Base-by-base conservation (phyloP, 2,888 invertebrate genomes). In the Habrosyne pyritoides region DNA sequence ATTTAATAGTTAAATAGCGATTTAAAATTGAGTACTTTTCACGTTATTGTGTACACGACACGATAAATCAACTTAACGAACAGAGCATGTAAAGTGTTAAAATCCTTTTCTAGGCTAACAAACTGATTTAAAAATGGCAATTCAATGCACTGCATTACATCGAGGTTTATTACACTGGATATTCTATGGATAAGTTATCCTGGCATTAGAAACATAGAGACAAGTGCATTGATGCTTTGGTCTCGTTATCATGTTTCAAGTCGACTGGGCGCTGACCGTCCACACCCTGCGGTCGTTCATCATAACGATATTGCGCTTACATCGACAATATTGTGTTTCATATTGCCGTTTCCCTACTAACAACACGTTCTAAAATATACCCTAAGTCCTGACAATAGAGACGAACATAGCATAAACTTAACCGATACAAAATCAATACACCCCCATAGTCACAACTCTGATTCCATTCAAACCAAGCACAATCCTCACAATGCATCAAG, bases 241-340 rank as follows among this genome's bases (percentile, higher is more conserved):
- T 60, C 52, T 57, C 62, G 77, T 90, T 92, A 91, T 91, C 91
- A 64, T 49, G 84, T 91, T 92, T 91, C 91, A 73, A 80, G 81
- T 84, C 85, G 81, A 88, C 83, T 91, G 91, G 82, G 73, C 87
- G 79, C 87, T 90, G 91, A 87, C 91, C 90, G 84, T 66, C 70
- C 68, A 66, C 73, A 72, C 72, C 70, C 64, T 72, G 71, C 69
- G 79, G 75, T 90, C 91, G 90, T 92, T 86, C 87, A 91, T 92
- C 92, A 91, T 91, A 90, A 87, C 87, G 81, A 81, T 87, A 89
- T 87, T 87, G 81, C 83, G 87, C 89, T 89, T 87, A 91, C 92
- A 88, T 83, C 86, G 81, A 88, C 91, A 91, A 91, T 92, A 92
- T 92, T 91, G 91, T 90, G 75, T 85, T 83, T 80, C 83, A 81